These are phyloP conservation scores for Neotragus moschatus DNA, from an alignment of 2,113 vertebrate species.

Conservation along the genomic window DNA sequence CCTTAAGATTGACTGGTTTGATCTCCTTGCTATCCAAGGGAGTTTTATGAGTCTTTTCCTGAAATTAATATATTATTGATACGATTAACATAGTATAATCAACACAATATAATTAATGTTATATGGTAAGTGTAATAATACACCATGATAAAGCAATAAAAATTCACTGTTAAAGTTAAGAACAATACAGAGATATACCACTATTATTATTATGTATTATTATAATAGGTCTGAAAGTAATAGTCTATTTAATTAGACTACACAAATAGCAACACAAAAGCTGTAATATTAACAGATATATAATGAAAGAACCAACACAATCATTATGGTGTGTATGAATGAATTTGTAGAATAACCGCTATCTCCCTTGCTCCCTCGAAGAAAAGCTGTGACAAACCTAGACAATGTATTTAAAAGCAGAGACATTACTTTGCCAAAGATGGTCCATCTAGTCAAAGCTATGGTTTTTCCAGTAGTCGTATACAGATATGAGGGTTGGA, in stretches of 20 bases:
- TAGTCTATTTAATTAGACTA: not conserved
- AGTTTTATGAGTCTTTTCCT: not conserved
- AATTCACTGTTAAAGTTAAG: not conserved
- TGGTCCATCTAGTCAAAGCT: not conserved
- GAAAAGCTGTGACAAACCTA: not conserved
- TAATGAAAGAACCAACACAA: not conserved
- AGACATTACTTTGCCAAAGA: not conserved
- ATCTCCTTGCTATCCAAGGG: not conserved
- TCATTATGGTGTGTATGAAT: not conserved
- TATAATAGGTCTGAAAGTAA: not conserved
- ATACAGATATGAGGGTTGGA: not conserved
- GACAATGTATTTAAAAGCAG: not conserved
- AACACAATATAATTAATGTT: not conserved
- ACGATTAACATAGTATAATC: not conserved
- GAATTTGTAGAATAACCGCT: not conserved
- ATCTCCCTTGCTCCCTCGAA: not conserved
- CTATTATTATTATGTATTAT: not conserved
- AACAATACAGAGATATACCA: not conserved
- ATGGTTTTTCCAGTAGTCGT: not conserved
- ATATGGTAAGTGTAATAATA: not conserved
- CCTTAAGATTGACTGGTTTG: not conserved
- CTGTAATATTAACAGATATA: not conserved
- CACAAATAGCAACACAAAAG: not conserved
- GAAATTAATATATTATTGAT: not conserved
- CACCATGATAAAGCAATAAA: not conserved